phyloP scores from a whole-genome alignment of 2,797 vertebrate genomes.

The Poecilia gillii region DNA sequence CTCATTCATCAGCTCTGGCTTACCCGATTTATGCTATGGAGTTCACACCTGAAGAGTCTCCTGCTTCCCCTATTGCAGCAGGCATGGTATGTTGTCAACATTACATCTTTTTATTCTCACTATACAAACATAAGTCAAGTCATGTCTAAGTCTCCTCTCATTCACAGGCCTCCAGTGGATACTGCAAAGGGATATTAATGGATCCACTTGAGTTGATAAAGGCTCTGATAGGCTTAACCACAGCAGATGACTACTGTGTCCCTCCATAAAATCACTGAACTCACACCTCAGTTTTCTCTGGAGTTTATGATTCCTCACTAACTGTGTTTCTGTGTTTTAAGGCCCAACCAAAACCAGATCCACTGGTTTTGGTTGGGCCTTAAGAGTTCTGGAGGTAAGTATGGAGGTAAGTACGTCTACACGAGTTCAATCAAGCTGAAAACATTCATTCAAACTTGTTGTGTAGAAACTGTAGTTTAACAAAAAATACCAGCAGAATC shows the following conservation, averaged over 20 bases:
- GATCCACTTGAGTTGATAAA: not conserved
- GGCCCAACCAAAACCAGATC: not conserved
- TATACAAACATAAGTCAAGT: not conserved
- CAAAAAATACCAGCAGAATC: not conserved
- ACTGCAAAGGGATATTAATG: not conserved
- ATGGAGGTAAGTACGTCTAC: not conserved
- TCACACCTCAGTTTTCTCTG: not conserved
- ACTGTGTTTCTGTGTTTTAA: not conserved
- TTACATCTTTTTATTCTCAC: not conserved
- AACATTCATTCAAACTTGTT: not conserved
- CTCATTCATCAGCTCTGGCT: not conserved
- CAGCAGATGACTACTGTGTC: not conserved
- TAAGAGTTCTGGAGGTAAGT: not conserved
- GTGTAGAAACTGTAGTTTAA: not conserved
- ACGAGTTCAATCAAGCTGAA: not conserved
- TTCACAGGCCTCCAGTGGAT: not conserved
- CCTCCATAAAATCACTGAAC: not conserved
- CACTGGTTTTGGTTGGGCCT: too few species aligned
- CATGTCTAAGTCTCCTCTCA: not conserved
- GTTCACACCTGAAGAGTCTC: not conserved
- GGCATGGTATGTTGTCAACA: not conserved
- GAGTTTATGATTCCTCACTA: not conserved
- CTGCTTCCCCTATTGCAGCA: not conserved
- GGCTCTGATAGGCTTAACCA: not conserved
- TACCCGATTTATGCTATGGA: not conserved